phyloP scores from a whole-genome alignment of 1,140 invertebrate species.

The Apis dorsata region DNA sequence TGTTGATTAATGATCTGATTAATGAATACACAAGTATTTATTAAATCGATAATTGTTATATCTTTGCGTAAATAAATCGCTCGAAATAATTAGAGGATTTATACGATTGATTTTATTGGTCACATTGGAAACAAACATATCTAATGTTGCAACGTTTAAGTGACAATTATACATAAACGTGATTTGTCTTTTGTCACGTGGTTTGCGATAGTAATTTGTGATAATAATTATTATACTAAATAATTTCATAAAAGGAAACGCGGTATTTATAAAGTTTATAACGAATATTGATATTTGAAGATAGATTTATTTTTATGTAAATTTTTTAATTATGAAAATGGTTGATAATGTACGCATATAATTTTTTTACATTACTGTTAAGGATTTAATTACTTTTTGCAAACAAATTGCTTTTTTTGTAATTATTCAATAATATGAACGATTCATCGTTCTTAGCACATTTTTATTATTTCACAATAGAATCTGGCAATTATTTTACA shows the following conservation, averaged over 20 bases:
- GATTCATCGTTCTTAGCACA: background rate
- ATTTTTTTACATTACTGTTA: background rate
- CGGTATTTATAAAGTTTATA: background rate
- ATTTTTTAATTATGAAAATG: background rate
- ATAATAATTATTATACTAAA: background rate
- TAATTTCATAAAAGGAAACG: background rate
- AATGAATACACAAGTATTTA: too few species aligned
- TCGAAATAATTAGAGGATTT: constrained; percentile 3
- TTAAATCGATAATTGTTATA: background rate
- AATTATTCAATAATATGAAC: background rate
- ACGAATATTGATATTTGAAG: background rate
- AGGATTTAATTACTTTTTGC: background rate
- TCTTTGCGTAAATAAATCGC: background rate
- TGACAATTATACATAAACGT: background rate
- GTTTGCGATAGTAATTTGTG: background rate
- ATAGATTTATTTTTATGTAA: background rate
- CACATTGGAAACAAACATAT: too few species aligned
- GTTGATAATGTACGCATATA: too few species aligned
- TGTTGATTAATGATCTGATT: too few species aligned
- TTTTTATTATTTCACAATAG: background rate
- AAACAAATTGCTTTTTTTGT: background rate
- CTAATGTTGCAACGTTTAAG: background rate
- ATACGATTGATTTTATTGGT: background rate
- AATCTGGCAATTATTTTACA: background rate
- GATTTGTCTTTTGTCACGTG: background rate